Evolutionary conservation across 2,888 invertebrate species (phyloP).

Genomic region (Chaetogeoica ovagalla): DNA sequence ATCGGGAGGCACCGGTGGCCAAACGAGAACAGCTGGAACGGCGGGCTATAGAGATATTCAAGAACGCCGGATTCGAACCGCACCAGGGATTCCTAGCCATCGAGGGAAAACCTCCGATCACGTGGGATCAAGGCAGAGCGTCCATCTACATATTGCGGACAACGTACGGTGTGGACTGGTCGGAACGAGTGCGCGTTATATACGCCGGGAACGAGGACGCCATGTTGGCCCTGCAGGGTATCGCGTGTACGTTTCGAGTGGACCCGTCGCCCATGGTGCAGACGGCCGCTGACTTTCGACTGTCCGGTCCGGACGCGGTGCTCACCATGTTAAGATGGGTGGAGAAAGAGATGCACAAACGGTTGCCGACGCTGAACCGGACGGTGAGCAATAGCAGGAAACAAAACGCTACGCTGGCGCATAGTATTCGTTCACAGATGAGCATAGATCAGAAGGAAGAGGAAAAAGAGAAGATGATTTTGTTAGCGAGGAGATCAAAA

Average conservation of each 20-base stretch:
- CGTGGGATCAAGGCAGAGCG: conserved; percentile 61
- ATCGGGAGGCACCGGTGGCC: conserved; percentile 59
- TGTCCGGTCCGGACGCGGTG: conserved; percentile 60
- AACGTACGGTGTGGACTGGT: conserved; percentile 61
- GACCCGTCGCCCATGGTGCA: conserved; percentile 59
- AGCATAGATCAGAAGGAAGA: conserved; percentile 58
- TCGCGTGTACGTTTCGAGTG: conserved; percentile 61
- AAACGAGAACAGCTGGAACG: conserved; percentile 58
- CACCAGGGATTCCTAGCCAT: conserved; percentile 59
- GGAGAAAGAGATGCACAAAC: conserved; percentile 59
- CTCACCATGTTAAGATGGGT: conserved; percentile 60
- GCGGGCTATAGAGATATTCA: conserved; percentile 59
- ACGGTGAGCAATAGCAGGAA: conserved; percentile 39
- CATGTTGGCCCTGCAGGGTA: conserved; percentile 60
- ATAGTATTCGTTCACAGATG: conserved; percentile 58
- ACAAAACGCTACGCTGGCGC: conserved; percentile 40
- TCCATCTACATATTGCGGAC: conserved; percentile 61
- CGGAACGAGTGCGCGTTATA: conserved; percentile 60
- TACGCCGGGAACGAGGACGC: conserved; percentile 61
- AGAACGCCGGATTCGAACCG: conserved; percentile 59
- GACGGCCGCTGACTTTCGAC: conserved; percentile 60
- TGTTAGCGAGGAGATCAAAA: conserved; percentile 51
- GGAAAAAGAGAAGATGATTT: conserved; percentile 53
- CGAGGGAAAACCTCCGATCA: conserved; percentile 60
- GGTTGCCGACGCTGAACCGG: conserved; percentile 56